These are phyloP conservation scores for Sarcophaga bullata DNA, from an alignment of 1,140 invertebrate genomes.

Conservation along the genomic window DNA sequence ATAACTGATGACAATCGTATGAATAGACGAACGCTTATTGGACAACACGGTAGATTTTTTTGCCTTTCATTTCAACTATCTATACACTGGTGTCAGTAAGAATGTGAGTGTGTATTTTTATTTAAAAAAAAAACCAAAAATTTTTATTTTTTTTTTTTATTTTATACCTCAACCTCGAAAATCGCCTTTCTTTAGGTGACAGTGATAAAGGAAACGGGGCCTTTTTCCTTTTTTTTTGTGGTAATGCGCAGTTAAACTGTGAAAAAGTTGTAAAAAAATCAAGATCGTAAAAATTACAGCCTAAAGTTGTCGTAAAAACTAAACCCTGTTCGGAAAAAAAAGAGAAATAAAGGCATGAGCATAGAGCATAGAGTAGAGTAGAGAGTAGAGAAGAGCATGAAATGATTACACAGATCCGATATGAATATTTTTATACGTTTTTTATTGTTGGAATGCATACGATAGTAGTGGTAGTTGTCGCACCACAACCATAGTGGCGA, in stretches of 20 bases:
- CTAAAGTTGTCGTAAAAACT: constrained; percentile 36
- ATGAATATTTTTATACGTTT: not conserved
- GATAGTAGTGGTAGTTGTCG: not conserved
- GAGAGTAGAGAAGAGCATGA: not conserved
- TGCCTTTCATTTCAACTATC: too few relatives aligned
- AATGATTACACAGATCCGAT: constrained; percentile 3
- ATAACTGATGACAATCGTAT: too few relatives aligned
- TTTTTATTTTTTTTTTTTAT: not conserved
- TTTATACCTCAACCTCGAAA: constrained; percentile 14
- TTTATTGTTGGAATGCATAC: not conserved
- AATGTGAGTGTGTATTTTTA: too few relatives aligned
- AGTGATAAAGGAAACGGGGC: not conserved
- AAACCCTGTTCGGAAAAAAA: constrained; percentile 17
- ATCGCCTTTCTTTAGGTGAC: constrained; percentile 32
- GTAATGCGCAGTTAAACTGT: constrained; percentile 30
- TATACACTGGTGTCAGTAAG: too few relatives aligned
- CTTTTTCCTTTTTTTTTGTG: not conserved
- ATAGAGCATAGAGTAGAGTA: not conserved
- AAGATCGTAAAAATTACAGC: constrained; percentile 25
- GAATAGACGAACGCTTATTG: too few relatives aligned
- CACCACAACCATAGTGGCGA: not conserved
- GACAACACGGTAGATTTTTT: too few relatives aligned
- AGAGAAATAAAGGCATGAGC: not conserved
- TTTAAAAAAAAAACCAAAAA: too few relatives aligned
- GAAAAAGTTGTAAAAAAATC: constrained; percentile 26